Evolutionary conservation across 2,888 invertebrate genomes (phyloP), one percentile per base, ranked within the genome.

Genomic region (Synanthedon myopaeformis): DNA sequence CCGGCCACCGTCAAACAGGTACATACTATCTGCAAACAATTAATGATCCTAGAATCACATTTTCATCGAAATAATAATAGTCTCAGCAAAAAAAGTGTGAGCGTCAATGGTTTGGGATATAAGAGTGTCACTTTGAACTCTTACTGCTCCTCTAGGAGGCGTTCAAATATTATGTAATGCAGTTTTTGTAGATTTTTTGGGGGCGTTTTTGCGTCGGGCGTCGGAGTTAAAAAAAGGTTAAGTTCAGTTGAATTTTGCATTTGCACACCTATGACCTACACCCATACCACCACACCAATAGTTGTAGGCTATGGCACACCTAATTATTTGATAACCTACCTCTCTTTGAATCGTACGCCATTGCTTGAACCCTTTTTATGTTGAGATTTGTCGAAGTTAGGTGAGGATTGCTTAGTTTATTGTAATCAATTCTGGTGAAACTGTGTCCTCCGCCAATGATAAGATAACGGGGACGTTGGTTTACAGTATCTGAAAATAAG

Each of bases 361-460:
- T 76, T 13, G 92, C 92, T 51, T 91, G 91, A 12, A 94, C 89
- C 6, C 89, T 79, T 14, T 85, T 80, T 0, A 85, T 74, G 53
- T 88, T 69, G 42, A 82, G 75, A 54, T 84, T 80, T 0, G 89
- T 82, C 52, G 79, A 70, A 17, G 82, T 82, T 0, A 89, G 76
- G 61, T 89, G 89, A 3, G 93, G 92, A 61, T 89, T 91, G 3
- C 94, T 94, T 28, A 95, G 82, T 0, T 84, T 64, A 57, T 92
- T 89, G 65, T 93, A 92, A 62, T 92, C 90, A 41, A 94, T 80
- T 53, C 89, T 81, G 1, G 92, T 75, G 51, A 95, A 79, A 6
- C 81, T 68, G 6, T 89, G 82, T 0, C 88, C 89, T 0, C 90
- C 81, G 0, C 89, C 92, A 2, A 93, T 79, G 3, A 92, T 68